Evolutionary conservation across 2,113 vertebrate genomes (phyloP).

Genomic region (Abramis brama): DNA sequence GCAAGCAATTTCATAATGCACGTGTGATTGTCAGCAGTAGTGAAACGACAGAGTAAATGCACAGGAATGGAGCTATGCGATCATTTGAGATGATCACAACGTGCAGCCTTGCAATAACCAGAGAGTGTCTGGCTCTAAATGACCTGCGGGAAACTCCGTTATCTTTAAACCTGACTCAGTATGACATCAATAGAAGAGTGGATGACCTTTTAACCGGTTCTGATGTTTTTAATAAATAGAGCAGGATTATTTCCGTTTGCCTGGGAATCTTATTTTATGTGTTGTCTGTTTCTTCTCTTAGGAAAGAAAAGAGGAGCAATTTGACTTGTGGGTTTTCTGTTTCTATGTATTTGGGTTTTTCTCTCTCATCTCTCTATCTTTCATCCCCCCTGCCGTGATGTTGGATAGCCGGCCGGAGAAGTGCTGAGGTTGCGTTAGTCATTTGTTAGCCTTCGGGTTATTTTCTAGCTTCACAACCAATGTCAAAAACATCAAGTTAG

Average conservation of each 20-base stretch:
- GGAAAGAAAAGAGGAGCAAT: background rate
- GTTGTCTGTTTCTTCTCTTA: background rate
- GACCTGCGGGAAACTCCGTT: background rate
- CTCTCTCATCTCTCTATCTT: conserved; percentile 3
- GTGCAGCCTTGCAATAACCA: background rate
- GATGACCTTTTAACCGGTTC: background rate
- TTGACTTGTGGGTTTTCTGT: background rate
- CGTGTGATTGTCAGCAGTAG: background rate
- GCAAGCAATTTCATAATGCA: background rate
- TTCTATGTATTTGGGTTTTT: background rate
- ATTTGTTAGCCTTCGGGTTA: conserved; percentile 13
- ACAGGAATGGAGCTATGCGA: background rate
- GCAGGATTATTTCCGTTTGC: background rate
- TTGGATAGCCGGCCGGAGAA: background rate
- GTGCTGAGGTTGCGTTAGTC: conserved; percentile 11
- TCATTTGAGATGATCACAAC: background rate
- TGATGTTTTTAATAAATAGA: background rate
- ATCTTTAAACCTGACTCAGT: conserved; percentile 23
- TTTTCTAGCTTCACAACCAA: conserved; percentile 21
- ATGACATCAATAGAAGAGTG: background rate
- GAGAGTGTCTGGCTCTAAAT: background rate
- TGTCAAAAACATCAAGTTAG: conserved; percentile 37
- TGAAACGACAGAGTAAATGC: background rate
- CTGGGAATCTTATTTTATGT: background rate
- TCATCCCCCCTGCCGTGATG: background rate